Conservation (phyloP, 2,888 invertebrate species). For the Bursaphelenchus okinawaensis region DNA sequence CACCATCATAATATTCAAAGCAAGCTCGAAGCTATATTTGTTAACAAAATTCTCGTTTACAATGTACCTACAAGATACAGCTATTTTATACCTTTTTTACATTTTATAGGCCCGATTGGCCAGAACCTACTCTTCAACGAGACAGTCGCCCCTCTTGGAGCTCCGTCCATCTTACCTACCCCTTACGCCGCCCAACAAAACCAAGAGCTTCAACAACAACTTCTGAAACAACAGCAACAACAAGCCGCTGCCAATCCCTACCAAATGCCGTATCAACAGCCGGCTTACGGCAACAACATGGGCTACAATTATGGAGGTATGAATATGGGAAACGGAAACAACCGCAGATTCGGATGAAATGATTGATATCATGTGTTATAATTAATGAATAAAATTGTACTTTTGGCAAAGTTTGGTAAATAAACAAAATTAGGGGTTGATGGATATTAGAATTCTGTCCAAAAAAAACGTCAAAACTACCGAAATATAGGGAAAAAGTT, state of each 20-base stretch:
- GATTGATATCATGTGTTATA: not conserved
- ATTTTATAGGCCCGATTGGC: not conserved
- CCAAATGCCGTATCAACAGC: too few species aligned
- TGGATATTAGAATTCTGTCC: too few species aligned
- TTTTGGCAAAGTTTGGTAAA: too few species aligned
- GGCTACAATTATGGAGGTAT: not conserved
- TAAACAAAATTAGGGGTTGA: too few species aligned
- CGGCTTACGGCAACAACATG: not conserved
- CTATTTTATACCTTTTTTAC: too few species aligned
- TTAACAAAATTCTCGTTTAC: too few species aligned
- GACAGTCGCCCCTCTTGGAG: not conserved
- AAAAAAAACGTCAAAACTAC: not conserved
- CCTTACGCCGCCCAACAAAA: not conserved
- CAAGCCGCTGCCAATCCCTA: too few species aligned
- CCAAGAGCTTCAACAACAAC: not conserved
- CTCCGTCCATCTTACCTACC: not conserved
- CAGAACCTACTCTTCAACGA: not conserved
- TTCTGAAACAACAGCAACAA: not conserved
- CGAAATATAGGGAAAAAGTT: not conserved
- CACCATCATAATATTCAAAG: too few species aligned
- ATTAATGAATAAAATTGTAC: too few species aligned
- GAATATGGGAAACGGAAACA: not conserved
- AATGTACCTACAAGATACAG: too few species aligned
- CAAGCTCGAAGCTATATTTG: too few species aligned
- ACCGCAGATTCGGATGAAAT: not conserved